Evolutionary conservation across 2,113 vertebrate genomes (phyloP).

Genomic region (Gadus chalcogrammus): DNA sequence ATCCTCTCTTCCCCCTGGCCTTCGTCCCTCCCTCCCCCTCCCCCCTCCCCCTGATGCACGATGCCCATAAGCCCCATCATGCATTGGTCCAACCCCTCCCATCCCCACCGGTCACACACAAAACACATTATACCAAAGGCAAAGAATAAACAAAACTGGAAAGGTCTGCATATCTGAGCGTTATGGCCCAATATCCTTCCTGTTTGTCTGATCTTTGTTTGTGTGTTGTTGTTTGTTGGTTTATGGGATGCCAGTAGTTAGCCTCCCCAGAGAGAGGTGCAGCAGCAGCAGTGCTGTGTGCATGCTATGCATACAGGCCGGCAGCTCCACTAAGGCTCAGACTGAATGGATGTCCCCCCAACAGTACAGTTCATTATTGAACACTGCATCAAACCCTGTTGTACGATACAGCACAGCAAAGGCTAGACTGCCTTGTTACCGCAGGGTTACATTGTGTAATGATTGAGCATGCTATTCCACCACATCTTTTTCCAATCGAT

Average conservation of each 20-base stretch:
- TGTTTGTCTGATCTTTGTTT: not conserved
- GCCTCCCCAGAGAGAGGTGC: not conserved
- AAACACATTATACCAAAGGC: not conserved
- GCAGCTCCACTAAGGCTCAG: conserved; percentile 9
- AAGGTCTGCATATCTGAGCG: not conserved
- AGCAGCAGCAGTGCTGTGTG: conserved; percentile 15
- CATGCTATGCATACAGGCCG: conserved; percentile 15
- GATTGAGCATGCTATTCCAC: too few species aligned
- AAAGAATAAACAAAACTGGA: too few species aligned
- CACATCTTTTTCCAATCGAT: too few species aligned
- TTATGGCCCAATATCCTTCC: not conserved
- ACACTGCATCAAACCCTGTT: conserved; percentile 25
- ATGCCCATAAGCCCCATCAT: conserved; percentile 23
- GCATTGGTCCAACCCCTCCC: not conserved
- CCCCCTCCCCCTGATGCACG: conserved; percentile 41
- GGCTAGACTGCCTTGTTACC: not conserved
- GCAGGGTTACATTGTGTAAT: not conserved
- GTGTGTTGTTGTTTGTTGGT: not conserved
- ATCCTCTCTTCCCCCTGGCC: conserved; percentile 13
- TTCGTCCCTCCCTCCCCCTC: not conserved
- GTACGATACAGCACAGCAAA: conserved; percentile 14
- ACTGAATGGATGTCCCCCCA: not conserved
- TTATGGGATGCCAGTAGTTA: conserved; percentile 22
- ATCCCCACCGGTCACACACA: not conserved
- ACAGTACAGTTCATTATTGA: conserved; percentile 36